phyloP scores from a whole-genome alignment of 2,113 vertebrate genomes.

The Cathartes aura region DNA sequence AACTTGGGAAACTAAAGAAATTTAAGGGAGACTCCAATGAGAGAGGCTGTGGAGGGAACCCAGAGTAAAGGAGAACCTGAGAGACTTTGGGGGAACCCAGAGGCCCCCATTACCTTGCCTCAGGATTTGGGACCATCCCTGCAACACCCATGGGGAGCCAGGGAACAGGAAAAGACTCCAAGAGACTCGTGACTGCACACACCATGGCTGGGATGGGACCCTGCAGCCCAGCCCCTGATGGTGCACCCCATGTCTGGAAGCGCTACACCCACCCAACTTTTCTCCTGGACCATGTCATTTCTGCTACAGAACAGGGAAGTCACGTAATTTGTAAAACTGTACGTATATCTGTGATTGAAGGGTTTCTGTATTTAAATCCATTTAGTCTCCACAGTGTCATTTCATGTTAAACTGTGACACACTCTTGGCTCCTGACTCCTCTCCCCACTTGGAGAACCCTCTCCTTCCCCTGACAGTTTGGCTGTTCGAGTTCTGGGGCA shows the following conservation, averaged over 20 bases:
- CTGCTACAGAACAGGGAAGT: background rate
- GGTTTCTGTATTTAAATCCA: background rate
- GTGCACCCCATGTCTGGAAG: background rate
- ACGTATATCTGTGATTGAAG: background rate
- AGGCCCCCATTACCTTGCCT: rapidly evolving
- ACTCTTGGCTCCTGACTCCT: background rate
- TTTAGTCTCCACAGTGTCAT: background rate
- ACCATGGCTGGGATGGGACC: background rate
- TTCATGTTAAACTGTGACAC: background rate
- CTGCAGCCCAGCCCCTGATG: background rate
- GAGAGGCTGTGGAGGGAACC: background rate
- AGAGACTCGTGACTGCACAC: background rate
- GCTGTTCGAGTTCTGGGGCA: background rate
- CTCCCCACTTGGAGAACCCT: background rate
- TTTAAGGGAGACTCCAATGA: background rate
- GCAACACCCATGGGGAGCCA: background rate
- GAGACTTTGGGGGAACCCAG: rapidly evolving
- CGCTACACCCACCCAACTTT: rapidly evolving
- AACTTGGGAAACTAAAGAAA: background rate
- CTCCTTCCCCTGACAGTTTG: background rate
- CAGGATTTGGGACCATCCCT: background rate
- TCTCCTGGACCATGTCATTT: background rate
- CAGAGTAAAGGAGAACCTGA: background rate
- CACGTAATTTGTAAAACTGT: background rate
- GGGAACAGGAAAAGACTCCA: background rate